Base-by-base conservation (phyloP, 2,113 vertebrate species). In the Saccopteryx bilineata region DNA sequence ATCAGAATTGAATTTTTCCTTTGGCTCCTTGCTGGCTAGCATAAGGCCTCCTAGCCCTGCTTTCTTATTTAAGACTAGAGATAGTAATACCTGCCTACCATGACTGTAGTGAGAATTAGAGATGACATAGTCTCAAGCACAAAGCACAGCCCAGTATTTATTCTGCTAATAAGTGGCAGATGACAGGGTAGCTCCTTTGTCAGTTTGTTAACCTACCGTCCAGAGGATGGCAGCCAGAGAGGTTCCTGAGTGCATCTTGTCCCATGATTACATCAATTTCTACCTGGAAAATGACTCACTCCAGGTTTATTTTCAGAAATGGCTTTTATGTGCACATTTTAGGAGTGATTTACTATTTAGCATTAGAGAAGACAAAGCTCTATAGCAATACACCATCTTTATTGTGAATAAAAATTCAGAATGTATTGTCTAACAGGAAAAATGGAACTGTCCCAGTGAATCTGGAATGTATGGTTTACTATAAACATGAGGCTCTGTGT, bases 401-500 rank as follows among this genome's bases (percentile, higher is more conserved):
- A 90, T 89, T 95, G 90, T 91, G 60, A 93, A 66, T 91, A 95
- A 50, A 82, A 91, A 33, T 89, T 75, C 21, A 79, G 74, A 94
- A 69, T 2, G 17, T 23, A 18, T 19, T 76, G 48, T 83, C 78
- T 93, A 75, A 66, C 48, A 72, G 52, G 21, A 21, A 93, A 95
- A 79, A 68, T 75, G 83, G 31, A 93, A 23, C 48, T 33, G 21
- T 86, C 75, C 76, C 78, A 72, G 46, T 33, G 48, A 69, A 46
- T n/a, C 10, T 68, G 50, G 75, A 81, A 63, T 56, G 5, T 46
- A 12, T 28, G 12, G n/a, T 28, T 65, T 69, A 7, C 74, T 60
- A 21, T 80, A 54, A 75, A 60, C 8, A 4, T 21, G 31, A 85
- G 56, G 26, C 33, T 26, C 23, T 58, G 24, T 2, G 39, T 60